Evolutionary conservation across 2,797 vertebrate species (phyloP).

Genomic region (Pempheris klunzingeri): DNA sequence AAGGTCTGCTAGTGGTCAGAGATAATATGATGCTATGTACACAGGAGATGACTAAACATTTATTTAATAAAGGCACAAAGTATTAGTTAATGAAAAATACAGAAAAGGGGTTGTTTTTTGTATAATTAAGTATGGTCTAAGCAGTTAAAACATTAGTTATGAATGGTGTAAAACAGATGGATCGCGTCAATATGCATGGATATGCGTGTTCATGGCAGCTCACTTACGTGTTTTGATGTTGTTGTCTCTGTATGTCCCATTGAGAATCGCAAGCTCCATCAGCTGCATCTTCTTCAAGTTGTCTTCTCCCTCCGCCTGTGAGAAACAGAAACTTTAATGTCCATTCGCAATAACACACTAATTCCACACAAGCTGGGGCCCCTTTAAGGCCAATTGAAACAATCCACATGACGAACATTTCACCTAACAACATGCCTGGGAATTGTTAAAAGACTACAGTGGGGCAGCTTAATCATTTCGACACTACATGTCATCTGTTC

Average conservation of each 20-base stretch:
- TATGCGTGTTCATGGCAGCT: conserved; percentile 13
- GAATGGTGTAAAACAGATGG: conserved; percentile 24
- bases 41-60: conserved; percentile 39
- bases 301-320: conserved; percentile 89
- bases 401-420: conserved; percentile 35
- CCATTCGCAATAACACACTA: conserved; percentile 15
- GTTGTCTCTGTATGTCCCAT: conserved; percentile 91
- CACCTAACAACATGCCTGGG: conserved; percentile 10
- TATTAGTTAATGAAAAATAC: conserved; percentile 45
- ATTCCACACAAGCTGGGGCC: conserved; percentile 24
- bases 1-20: conserved; percentile 48
- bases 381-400: conserved; percentile 32
- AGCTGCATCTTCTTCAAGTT: conserved; percentile 92
- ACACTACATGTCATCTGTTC: conserved; percentile 50
- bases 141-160: conserved; percentile 42
- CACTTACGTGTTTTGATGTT: conserved; percentile 89
- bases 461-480: conserved; percentile 37
- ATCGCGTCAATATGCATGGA: not conserved
- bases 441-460: conserved; percentile 33
- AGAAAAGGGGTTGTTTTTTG: not conserved
- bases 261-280: conserved; percentile 90
- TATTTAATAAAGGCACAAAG: conserved; percentile 37
- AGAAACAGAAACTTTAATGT: conserved; percentile 26
- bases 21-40: conserved; percentile 46
- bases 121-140: conserved; percentile 19